Percentiles rank a stretch among this genome's conserved stretches.
Conservation (phyloP, 2,888 invertebrate genomes). For the Drosophila mimica region DNA sequence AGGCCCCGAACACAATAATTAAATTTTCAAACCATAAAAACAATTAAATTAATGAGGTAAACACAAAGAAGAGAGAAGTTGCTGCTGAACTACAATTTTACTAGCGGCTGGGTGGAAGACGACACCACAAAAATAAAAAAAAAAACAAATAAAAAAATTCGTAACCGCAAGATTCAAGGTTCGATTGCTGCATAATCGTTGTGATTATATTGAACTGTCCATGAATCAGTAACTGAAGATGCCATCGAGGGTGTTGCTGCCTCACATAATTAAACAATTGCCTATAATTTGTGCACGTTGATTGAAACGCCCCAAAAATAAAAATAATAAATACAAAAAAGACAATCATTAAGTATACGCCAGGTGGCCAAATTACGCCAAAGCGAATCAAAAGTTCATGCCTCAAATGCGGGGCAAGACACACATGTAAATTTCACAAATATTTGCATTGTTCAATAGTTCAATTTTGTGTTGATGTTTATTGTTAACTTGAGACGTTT, state of each 20-base stretch:
- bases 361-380: conserved; percentile 32
- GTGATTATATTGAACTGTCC: conserved; percentile 66
- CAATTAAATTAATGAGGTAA: conserved; percentile 57
- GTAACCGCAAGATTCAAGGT: conserved; percentile 68
- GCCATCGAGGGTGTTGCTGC: conserved; percentile 63
- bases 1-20: conserved; percentile 63
- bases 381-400: conserved; percentile 23
- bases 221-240: conserved; percentile 36
- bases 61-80: conserved; percentile 12
- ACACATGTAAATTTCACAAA: conserved; percentile 56
- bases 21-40: conserved; percentile 71
- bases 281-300: conserved; percentile 70
- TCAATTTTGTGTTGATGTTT: conserved; percentile 8
- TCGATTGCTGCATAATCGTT: conserved; percentile 66
- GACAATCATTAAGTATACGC: conserved; percentile 48
- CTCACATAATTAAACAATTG: conserved; percentile 74
- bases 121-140: conserved; percentile 42
- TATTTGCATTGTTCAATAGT: conserved; percentile 58
- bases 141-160: conserved; percentile 36
- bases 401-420: conserved; percentile 17
- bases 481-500: conserved; percentile 28
- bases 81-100: conserved; percentile 45
- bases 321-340: not conserved
- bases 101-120: conserved; percentile 36
- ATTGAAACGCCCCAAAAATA: conserved; percentile 59